These are phyloP conservation scores for Aurelia aurita complex sp. Pacific DNA, from an alignment of 30 jellyfish, hydroid and myxozoan genomes.

Conservation along the genomic window DNA sequence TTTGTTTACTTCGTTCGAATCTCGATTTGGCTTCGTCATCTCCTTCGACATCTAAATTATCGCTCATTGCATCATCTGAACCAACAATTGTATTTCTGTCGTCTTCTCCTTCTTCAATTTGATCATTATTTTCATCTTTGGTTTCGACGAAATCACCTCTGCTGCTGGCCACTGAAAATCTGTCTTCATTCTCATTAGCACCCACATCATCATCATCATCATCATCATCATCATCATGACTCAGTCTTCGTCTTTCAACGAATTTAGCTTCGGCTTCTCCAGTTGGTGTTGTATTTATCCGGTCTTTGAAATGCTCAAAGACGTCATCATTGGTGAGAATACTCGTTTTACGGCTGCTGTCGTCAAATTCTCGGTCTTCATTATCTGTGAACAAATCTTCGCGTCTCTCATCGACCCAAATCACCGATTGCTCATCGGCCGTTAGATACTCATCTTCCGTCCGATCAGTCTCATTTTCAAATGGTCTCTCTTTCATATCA, in stretches of 20 bases:
- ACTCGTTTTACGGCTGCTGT: too few species aligned
- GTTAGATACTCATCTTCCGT: constrained; percentile 57
- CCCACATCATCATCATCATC: too few species aligned
- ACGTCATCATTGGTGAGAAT: too few species aligned
- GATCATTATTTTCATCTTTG: constrained; percentile 24
- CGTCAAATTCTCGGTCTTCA: too few species aligned
- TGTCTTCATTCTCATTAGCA: too few species aligned
- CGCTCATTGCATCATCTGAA: constrained; percentile 18
- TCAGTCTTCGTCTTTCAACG: too few species aligned
- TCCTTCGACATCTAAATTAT: not conserved
- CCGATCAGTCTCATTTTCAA: constrained; percentile 48
- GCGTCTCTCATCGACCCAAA: not conserved
- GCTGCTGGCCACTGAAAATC: too few species aligned
- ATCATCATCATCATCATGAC: too few species aligned
- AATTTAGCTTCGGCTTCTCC: too few species aligned
- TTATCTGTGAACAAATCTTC: too few species aligned
- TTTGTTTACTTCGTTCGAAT: not conserved
- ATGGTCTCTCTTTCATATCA: not conserved
- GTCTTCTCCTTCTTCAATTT: constrained; percentile 32
- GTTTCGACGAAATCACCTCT: constrained; percentile 2
- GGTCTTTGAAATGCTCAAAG: too few species aligned
- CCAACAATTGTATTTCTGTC: constrained; percentile 50
- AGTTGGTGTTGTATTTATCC: too few species aligned
- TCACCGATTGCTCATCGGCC: constrained; percentile 34
- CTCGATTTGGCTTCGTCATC: not conserved